These are phyloP conservation scores for Rhagoletis zephyria DNA, from an alignment of 1,140 invertebrate species.

Conservation along the genomic window DNA sequence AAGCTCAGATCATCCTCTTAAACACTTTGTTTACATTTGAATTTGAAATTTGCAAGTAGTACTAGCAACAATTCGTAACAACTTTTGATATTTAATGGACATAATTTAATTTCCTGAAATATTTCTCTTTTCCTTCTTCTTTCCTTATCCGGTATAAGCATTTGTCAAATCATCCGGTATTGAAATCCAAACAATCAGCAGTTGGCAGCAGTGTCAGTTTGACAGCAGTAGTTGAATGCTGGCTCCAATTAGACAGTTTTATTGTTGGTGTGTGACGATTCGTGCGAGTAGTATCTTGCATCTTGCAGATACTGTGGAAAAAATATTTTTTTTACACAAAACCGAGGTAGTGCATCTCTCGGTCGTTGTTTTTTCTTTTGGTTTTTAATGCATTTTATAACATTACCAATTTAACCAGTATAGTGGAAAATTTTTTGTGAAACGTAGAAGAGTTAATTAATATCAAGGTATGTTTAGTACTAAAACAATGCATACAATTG, in stretches of 20 bases:
- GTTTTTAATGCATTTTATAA: conserved; percentile 21
- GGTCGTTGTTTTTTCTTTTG: conserved; percentile 30
- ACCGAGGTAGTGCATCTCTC: background rate
- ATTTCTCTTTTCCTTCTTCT: background rate
- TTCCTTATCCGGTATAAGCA: background rate
- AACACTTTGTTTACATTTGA: no score
- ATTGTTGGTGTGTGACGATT: conserved; percentile 37
- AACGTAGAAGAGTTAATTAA: conserved; percentile 7
- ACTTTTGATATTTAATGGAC: no score
- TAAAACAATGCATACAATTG: background rate
- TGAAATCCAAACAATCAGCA: background rate
- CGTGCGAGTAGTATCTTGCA: conserved; percentile 38
- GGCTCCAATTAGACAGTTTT: conserved; percentile 40
- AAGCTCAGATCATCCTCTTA: no score
- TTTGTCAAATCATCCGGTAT: background rate
- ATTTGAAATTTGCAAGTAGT: no score
- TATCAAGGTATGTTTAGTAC: conserved; percentile 39
- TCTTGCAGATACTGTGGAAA: conserved; percentile 30
- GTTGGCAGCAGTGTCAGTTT: conserved; percentile 27
- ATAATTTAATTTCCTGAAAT: no score
- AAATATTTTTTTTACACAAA: conserved; percentile 28
- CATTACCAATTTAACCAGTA: background rate
- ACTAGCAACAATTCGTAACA: no score
- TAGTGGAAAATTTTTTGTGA: background rate
- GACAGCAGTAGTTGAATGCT: conserved; percentile 28